Evolutionary conservation across 2,113 vertebrate genomes (phyloP).

Genomic region (Clupea harengus): DNA sequence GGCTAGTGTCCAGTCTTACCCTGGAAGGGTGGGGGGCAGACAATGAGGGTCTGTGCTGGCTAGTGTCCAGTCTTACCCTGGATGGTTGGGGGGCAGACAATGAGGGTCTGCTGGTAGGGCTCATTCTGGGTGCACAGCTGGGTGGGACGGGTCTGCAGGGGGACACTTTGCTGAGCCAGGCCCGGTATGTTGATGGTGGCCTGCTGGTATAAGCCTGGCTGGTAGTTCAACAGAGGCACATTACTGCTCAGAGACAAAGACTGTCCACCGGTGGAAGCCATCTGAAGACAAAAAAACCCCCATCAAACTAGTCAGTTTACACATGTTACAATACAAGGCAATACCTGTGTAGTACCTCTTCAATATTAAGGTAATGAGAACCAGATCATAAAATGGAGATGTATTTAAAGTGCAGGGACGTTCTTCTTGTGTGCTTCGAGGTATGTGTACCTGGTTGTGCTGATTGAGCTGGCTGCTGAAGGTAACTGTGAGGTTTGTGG

Average conservation of each 20-base stretch:
- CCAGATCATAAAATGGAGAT: background rate
- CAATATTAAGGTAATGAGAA: no score
- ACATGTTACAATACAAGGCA: background rate
- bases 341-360: no score
- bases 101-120: conserved; percentile 96
- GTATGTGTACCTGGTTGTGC: conserved; percentile 85
- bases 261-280: conserved; percentile 84
- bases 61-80: conserved; percentile 76
- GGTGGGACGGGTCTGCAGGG: conserved; percentile 86
- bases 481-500: conserved; percentile 94
- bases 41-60: conserved; percentile 80
- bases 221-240: conserved; percentile 91
- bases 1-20: conserved; percentile 68
- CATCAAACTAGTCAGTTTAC: background rate
- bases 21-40: conserved; percentile 94
- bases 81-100: conserved; percentile 94
- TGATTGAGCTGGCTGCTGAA: conserved; percentile 95
- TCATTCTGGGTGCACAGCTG: conserved; percentile 93
- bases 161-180: conserved; percentile 87
- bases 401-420: no score
- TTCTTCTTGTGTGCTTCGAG: background rate
- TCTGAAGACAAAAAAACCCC: conserved; percentile 55
- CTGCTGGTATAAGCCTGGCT: conserved; percentile 91
- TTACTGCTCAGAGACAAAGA: conserved; percentile 90
- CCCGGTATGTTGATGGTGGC: conserved; percentile 92